Percentiles rank a stretch among this genome's conserved stretches.
These are phyloP conservation scores for Megaceryle alcyon DNA, from an alignment of 2,797 vertebrate species.

Conservation along the genomic window DNA sequence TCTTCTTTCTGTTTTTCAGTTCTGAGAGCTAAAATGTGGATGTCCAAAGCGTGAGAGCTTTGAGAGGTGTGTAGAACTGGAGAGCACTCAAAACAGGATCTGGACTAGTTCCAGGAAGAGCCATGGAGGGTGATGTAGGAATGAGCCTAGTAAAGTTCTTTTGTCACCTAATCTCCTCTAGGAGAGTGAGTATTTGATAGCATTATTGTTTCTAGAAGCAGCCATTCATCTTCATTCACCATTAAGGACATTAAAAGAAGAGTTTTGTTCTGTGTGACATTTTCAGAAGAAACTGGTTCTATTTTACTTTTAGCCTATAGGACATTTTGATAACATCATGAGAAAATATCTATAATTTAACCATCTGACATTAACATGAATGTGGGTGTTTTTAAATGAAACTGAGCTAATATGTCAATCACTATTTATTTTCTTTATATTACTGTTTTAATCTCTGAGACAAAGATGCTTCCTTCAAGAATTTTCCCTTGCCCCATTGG, in stretches of 20 bases:
- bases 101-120: background rate
- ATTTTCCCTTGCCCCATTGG: background rate
- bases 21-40: background rate
- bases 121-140: background rate
- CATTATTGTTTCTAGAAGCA: background rate
- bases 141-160: background rate
- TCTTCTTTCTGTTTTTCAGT: background rate
- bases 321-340: background rate
- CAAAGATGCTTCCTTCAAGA: constrained; percentile 10
- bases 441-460: background rate
- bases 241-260: background rate
- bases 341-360: background rate
- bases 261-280: background rate
- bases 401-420: background rate
- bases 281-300: background rate
- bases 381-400: background rate
- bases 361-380: background rate
- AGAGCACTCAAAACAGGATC: fast-evolving
- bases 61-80: background rate
- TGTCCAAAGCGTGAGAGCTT: background rate
- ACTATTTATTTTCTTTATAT: background rate
- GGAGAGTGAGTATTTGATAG: background rate
- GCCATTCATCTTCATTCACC: background rate
- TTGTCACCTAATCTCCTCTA: background rate
- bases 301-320: background rate